Evolutionary conservation across 2,113 vertebrate species (phyloP).

Genomic region (Pachyramphus minor): DNA sequence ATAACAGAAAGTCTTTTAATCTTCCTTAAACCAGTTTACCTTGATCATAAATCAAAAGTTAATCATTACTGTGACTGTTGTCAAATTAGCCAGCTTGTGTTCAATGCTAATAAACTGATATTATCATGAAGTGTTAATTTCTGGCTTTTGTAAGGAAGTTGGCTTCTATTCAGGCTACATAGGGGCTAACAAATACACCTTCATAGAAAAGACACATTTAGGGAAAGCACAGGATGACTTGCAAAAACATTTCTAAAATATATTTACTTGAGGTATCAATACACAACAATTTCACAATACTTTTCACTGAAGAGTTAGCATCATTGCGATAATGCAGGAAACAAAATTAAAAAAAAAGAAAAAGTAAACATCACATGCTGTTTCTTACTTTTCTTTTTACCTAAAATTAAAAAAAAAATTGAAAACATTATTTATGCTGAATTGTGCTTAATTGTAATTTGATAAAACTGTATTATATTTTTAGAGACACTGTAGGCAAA

Average conservation of each 20-base stretch:
- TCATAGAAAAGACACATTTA: not conserved
- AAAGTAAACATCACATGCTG: not conserved
- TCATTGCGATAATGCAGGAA: not conserved
- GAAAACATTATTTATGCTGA: not conserved
- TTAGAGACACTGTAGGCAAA: not conserved
- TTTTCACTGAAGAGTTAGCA: not conserved
- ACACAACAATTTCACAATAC: not conserved
- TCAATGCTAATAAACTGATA: not conserved
- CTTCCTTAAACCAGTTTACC: not conserved
- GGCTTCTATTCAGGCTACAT: not conserved
- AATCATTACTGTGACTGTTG: not conserved
- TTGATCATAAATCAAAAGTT: not conserved
- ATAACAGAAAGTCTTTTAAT: not conserved
- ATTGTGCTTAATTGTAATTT: not conserved
- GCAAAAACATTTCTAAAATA: not conserved
- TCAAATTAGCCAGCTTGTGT: not conserved
- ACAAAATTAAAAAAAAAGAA: not conserved
- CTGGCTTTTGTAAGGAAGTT: not conserved
- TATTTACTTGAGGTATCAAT: not conserved
- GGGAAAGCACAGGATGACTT: not conserved
- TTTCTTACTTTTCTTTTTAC: not conserved
- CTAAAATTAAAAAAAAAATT: not conserved
- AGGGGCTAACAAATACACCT: not conserved
- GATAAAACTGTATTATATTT: not conserved
- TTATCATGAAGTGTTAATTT: not conserved